Percentiles rank a stretch among this genome's conserved stretches.
Conservation (phyloP, 1,140 invertebrate species). For the Dendrolimus punctatus region DNA sequence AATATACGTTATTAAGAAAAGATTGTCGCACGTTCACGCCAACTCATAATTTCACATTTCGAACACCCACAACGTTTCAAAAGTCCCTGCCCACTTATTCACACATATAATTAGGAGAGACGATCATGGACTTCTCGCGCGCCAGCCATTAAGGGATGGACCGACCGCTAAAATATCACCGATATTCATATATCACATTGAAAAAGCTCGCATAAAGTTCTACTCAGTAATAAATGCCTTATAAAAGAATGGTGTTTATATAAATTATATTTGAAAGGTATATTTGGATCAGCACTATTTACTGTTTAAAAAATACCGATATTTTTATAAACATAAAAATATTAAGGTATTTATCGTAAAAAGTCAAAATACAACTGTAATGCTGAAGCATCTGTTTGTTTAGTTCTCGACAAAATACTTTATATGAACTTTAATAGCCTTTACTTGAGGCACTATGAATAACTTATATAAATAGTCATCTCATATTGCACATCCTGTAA, state of each 20-base stretch:
- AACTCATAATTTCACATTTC: conserved; percentile 61
- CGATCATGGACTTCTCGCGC: conserved; percentile 60
- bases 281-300: not conserved
- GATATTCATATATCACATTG: conserved; percentile 48
- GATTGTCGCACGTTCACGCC: conserved; percentile 51
- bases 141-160: conserved; percentile 60
- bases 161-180: conserved; percentile 53
- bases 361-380: no score
- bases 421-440: no score
- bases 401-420: no score
- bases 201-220: conserved; percentile 57
- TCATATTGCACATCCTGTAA: no score
- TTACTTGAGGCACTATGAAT: no score
- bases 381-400: no score
- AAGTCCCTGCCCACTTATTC: conserved; percentile 36
- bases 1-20: conserved; percentile 33
- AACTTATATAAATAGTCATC: no score
- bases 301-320: no score
- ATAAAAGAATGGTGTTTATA: conserved; percentile 24
- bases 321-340: no score
- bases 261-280: not conserved
- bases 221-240: conserved; percentile 20
- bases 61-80: conserved; percentile 63
- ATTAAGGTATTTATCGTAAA: no score
- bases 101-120: conserved; percentile 64